phyloP scores from a whole-genome alignment of 1,140 invertebrate species.

The Drosophila quadrilineata region DNA sequence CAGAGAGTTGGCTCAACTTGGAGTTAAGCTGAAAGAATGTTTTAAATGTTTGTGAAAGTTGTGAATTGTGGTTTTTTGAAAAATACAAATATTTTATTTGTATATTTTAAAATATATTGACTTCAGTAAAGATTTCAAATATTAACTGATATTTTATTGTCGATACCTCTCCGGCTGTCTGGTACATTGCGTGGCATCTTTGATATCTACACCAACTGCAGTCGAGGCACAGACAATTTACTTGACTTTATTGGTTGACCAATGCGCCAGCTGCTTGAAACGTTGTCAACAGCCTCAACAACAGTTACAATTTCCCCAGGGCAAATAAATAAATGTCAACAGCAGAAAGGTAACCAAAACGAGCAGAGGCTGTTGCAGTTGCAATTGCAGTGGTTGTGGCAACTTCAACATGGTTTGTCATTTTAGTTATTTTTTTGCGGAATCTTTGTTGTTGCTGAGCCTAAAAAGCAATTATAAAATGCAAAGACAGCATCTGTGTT shows the following conservation, averaged over 20 bases:
- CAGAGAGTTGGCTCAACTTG: too few relatives aligned
- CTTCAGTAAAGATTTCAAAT: too few relatives aligned
- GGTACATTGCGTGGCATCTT: too few relatives aligned
- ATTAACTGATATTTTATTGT: too few relatives aligned
- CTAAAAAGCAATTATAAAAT: conserved; percentile 77
- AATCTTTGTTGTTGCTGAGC: conserved; percentile 20
- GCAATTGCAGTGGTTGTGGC: not conserved
- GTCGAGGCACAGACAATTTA: conserved; percentile 45
- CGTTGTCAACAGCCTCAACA: conserved; percentile 52
- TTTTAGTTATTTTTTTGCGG: too few relatives aligned
- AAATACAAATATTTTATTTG: too few relatives aligned
- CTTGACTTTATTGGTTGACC: conserved; percentile 65
- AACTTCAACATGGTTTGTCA: too few relatives aligned
- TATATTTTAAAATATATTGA: too few relatives aligned
- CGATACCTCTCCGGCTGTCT: too few relatives aligned
- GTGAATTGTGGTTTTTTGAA: too few relatives aligned
- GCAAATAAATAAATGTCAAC: conserved; percentile 77
- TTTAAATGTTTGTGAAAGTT: too few relatives aligned
- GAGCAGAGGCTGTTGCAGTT: conserved; percentile 21
- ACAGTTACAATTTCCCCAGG: conserved; percentile 65
- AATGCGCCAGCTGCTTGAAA: conserved; percentile 61
- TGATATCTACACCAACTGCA: conserved; percentile 56
- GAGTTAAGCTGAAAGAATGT: too few relatives aligned
- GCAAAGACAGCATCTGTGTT: conserved; percentile 43
- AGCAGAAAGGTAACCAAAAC: conserved; percentile 42